Conservation (phyloP, 1,140 invertebrate species). For the Drosophila fuyamai region DNA sequence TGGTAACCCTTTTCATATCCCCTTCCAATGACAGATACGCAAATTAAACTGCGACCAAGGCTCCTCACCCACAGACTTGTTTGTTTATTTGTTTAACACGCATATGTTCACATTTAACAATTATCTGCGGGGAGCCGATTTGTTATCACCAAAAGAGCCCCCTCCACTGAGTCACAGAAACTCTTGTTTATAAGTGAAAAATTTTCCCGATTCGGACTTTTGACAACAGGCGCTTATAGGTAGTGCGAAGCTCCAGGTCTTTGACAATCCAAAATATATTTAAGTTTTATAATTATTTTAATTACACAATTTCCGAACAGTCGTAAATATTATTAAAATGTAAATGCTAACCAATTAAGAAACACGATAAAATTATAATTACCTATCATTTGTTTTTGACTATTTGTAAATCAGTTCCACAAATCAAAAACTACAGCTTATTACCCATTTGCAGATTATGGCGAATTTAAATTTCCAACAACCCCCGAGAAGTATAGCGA, state of each 20-base stretch:
- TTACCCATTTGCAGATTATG: constrained; percentile 86
- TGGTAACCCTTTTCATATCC: constrained; percentile 1
- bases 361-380: too few relatives aligned
- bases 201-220: neutral
- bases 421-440: neutral
- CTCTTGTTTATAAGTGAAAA: neutral
- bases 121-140: constrained; percentile 26
- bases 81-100: constrained; percentile 25
- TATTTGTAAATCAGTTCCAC: too few relatives aligned
- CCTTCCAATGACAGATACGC: neutral
- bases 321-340: too few relatives aligned
- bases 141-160: constrained; percentile 20
- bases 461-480: constrained; percentile 94
- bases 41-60: constrained; percentile 1
- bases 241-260: too few relatives aligned
- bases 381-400: too few relatives aligned
- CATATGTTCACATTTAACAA: constrained; percentile 30
- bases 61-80: constrained; percentile 3
- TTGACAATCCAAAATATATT: too few relatives aligned
- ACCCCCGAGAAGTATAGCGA: constrained; percentile 90
- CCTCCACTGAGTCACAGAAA: constrained; percentile 18
- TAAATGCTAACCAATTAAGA: too few relatives aligned
- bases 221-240: too few relatives aligned
- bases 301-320: neutral
- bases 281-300: too few relatives aligned